phyloP scores from a whole-genome alignment of 1,140 invertebrate species.

The Choristoneura fumiferana region DNA sequence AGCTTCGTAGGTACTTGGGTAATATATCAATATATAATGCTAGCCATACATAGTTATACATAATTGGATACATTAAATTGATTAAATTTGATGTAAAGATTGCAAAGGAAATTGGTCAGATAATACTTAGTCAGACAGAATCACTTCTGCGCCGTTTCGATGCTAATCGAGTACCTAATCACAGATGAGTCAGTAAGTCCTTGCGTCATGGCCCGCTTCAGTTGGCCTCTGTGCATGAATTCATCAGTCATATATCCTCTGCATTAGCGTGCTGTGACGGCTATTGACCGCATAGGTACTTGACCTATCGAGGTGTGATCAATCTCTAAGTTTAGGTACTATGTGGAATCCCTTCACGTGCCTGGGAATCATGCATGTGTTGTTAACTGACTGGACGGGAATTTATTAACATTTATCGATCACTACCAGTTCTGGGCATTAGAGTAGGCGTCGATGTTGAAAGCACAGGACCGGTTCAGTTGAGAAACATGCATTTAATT shows the following conservation, averaged over 20 bases:
- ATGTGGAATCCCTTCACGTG: background rate
- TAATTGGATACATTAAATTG: no score
- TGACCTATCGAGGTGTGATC: background rate
- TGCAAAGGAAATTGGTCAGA: slow-evolving; percentile 37
- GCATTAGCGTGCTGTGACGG: slow-evolving; percentile 10
- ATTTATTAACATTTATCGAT: background rate
- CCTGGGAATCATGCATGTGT: background rate
- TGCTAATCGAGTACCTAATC: slow-evolving; percentile 23
- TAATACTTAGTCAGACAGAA: slow-evolving; percentile 28
- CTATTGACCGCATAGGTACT: slow-evolving; percentile 1
- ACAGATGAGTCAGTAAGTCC: slow-evolving; percentile 51
- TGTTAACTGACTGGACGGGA: background rate
- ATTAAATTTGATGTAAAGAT: background rate
- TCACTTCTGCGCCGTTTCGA: slow-evolving; percentile 32
- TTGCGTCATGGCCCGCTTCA: slow-evolving; percentile 47
- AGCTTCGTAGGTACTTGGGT: no score
- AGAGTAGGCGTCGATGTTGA: slow-evolving; percentile 1
- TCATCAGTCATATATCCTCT: slow-evolving; percentile 24
- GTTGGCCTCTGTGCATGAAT: slow-evolving; percentile 34
- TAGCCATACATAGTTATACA: no score
- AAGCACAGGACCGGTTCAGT: background rate
- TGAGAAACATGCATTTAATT: background rate
- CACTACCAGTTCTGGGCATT: background rate
- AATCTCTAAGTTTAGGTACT: background rate
- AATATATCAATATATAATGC: no score